phyloP scores from a whole-genome alignment of 2,888 invertebrate species.

The Agrenia bidenticulata region DNA sequence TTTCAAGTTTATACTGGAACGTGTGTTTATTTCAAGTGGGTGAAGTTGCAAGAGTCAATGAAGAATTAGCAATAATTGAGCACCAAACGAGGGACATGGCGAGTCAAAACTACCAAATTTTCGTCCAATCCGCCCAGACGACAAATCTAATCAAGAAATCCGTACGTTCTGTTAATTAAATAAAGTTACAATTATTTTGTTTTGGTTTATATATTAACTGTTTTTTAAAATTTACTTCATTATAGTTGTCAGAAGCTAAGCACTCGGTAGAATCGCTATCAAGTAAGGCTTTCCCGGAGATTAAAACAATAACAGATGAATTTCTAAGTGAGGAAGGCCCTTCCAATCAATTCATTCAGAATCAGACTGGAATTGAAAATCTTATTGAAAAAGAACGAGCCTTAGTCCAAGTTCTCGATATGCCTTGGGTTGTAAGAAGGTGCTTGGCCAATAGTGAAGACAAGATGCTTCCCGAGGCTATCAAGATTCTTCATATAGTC shows the following conservation, averaged over 20 bases:
- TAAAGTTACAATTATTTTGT: no score
- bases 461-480: constrained; percentile 49
- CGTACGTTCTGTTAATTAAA: no score
- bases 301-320: constrained; percentile 31
- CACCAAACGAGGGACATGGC: constrained; percentile 52
- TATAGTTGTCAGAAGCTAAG: constrained; percentile 44
- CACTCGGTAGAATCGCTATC: constrained; percentile 37
- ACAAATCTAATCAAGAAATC: constrained; percentile 49
- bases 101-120: constrained; percentile 51
- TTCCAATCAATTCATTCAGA: constrained; percentile 28
- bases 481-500: constrained; percentile 49
- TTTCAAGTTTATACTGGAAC: constrained; percentile 4
- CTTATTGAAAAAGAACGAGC: constrained; percentile 37
- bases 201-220: neutral
- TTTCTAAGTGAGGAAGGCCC: constrained; percentile 37
- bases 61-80: constrained; percentile 50
- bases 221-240: constrained; percentile 3
- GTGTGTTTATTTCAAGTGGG: constrained; percentile 42
- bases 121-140: constrained; percentile 51
- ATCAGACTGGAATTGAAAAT: constrained; percentile 34
- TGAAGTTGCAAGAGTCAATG: constrained; percentile 47
- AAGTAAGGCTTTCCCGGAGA: constrained; percentile 35
- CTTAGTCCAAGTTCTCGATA: constrained; percentile 41
- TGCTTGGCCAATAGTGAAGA: constrained; percentile 45
- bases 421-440: constrained; percentile 49